phyloP scores from a whole-genome alignment of 2,113 vertebrate genomes.

The Chelonoidis abingdonii region DNA sequence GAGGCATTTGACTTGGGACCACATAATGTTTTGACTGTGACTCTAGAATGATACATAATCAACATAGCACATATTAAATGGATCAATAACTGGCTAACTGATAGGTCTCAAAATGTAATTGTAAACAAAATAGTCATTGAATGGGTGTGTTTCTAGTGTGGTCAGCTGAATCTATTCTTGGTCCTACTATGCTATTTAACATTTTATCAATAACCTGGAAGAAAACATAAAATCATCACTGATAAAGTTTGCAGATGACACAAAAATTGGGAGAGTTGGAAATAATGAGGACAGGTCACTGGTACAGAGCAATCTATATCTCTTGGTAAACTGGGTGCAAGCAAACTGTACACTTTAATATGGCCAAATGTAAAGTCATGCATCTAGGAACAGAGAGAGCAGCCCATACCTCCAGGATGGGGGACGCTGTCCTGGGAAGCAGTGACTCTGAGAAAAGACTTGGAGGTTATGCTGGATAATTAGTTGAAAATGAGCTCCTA shows the following conservation, averaged over 20 bases:
- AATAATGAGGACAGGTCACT: background rate
- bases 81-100: background rate
- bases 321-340: slow-evolving; percentile 15
- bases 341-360: background rate
- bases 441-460: fast-evolving
- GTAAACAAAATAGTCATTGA: background rate
- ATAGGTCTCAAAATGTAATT: background rate
- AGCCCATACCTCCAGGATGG: background rate
- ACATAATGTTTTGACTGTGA: background rate
- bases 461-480: background rate
- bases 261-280: background rate
- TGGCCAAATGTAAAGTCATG: background rate
- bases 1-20: background rate
- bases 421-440: background rate
- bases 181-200: background rate
- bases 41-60: background rate
- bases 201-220: background rate
- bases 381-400: background rate
- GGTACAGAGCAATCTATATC: background rate
- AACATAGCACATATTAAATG: background rate
- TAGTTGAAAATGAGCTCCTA: background rate
- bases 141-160: background rate
- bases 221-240: background rate
- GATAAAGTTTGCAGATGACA: background rate
- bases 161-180: background rate